Conservation (phyloP, 2,113 vertebrate genomes). For the Erpornis zantholeuca region DNA sequence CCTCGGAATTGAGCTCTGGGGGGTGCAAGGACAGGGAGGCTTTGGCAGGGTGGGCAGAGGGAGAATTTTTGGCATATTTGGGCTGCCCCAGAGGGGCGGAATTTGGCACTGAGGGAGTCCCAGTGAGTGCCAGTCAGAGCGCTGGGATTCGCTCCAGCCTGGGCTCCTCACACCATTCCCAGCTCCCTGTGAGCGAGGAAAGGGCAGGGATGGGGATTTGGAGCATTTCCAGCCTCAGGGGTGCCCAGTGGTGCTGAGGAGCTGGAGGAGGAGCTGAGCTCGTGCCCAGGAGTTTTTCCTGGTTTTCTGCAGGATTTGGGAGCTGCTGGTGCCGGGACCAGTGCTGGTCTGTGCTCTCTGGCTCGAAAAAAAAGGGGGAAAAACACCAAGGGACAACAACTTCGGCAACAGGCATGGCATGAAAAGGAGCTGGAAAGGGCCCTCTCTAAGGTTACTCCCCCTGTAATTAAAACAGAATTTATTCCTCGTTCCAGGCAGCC, state of each 20-base stretch:
- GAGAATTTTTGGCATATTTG: background rate
- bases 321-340: background rate
- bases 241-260: background rate
- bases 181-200: accelerated
- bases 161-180: background rate
- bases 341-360: background rate
- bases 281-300: accelerated
- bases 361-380: background rate
- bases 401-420: background rate
- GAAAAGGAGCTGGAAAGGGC: background rate
- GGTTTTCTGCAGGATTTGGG: background rate
- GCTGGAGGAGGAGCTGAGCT: background rate
- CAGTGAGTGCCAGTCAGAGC: background rate
- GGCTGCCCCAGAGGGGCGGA: background rate
- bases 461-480: background rate
- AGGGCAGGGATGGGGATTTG: background rate
- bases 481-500: background rate
- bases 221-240: background rate
- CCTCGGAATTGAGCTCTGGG: background rate
- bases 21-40: background rate
- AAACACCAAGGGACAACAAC: background rate
- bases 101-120: accelerated
- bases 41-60: background rate
- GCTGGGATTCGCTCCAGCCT: accelerated
- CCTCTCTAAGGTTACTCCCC: background rate